phyloP scores from a whole-genome alignment of 1,140 invertebrate species.

The Zaprionus ornatus region DNA sequence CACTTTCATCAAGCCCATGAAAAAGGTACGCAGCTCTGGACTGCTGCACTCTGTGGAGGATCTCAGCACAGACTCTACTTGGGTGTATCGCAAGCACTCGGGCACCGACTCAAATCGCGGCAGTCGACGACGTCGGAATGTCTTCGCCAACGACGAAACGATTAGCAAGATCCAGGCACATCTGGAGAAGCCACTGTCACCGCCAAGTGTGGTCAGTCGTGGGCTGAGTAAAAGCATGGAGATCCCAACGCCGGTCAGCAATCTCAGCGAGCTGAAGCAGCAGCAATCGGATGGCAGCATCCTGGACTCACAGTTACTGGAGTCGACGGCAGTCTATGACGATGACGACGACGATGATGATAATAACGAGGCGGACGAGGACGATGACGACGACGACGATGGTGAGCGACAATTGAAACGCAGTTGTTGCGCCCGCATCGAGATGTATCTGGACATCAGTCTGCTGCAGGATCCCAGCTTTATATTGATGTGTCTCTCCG shows the following conservation, averaged over 20 bases:
- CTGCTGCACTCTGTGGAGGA: constrained; percentile 90
- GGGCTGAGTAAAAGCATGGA: constrained; percentile 83
- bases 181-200: constrained; percentile 70
- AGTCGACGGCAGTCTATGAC: constrained; percentile 45
- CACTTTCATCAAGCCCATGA: constrained; percentile 85
- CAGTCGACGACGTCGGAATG: constrained; percentile 75
- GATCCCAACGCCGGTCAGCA: constrained; percentile 82
- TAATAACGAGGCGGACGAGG: constrained; percentile 25
- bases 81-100: constrained; percentile 87
- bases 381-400: constrained; percentile 56
- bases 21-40: constrained; percentile 87
- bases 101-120: constrained; percentile 82
- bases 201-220: constrained; percentile 73
- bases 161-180: constrained; percentile 80
- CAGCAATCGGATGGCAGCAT: constrained; percentile 69
- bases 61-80: constrained; percentile 89
- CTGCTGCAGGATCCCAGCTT: constrained; percentile 89
- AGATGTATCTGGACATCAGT: constrained; percentile 88
- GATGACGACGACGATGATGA: constrained; percentile 44
- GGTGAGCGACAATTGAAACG: constrained; percentile 56
- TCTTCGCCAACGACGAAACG: constrained; percentile 79
- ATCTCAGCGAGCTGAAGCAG: constrained; percentile 69
- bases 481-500: constrained; percentile 88
- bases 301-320: constrained; percentile 63
- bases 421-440: constrained; percentile 76